Conservation (phyloP, 2,888 invertebrate genomes). For the Petrolisthes manimaculis region DNA sequence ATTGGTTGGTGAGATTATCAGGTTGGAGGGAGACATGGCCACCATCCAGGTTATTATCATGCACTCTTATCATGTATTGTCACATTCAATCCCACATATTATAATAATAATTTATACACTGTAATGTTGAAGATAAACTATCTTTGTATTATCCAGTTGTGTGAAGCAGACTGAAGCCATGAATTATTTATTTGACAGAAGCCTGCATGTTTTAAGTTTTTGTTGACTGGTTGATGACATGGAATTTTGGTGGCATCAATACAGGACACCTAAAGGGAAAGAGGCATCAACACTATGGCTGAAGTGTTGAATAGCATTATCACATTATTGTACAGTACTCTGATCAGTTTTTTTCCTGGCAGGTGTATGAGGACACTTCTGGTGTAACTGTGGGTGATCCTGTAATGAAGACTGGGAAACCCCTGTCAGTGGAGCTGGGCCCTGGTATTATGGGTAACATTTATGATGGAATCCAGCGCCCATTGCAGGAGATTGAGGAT, state of each 20-base stretch:
- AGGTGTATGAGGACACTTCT: slow-evolving; percentile 94
- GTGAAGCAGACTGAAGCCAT: too few relatives aligned
- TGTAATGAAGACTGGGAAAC: slow-evolving; percentile 97
- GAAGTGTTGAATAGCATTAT: neutral
- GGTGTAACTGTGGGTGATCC: slow-evolving; percentile 99
- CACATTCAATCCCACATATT: neutral
- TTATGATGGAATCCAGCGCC: slow-evolving; percentile 99
- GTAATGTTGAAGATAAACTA: too few relatives aligned
- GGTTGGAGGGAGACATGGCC: slow-evolving; percentile 99
- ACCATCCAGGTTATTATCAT: slow-evolving; percentile 92
- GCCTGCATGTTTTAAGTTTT: too few relatives aligned
- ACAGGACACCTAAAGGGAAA: too few relatives aligned
- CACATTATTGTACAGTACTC: neutral
- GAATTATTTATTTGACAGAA: too few relatives aligned
- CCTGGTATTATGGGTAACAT: slow-evolving; percentile 99
- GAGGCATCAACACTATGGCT: too few relatives aligned
- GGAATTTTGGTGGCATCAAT: too few relatives aligned
- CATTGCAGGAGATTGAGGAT: slow-evolving; percentile 93
- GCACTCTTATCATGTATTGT: neutral
- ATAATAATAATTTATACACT: too few relatives aligned
- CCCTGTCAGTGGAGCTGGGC: slow-evolving; percentile 97
- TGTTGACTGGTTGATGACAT: too few relatives aligned
- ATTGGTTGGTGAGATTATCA: slow-evolving; percentile 99
- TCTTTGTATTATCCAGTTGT: too few relatives aligned
- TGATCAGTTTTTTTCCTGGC: slow-evolving; percentile 24